These are phyloP conservation scores for Augiades crinisus DNA, from an alignment of 2,888 invertebrate genomes.

Conservation along the genomic window DNA sequence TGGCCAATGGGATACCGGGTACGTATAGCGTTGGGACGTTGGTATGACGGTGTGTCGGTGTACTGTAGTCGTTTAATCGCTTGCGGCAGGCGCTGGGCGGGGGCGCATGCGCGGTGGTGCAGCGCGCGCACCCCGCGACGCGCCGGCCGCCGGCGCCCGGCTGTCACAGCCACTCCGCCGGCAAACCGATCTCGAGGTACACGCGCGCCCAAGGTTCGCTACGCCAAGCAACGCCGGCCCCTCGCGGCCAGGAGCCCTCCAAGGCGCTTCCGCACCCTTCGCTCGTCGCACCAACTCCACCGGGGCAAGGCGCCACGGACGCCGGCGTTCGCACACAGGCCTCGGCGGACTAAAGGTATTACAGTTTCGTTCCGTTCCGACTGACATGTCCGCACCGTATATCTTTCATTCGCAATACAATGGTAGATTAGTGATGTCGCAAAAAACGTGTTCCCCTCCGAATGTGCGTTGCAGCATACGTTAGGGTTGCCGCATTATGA, in stretches of 20 bases:
- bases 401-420: conserved; percentile 50
- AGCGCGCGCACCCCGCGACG: conserved; percentile 52
- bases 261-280: conserved; percentile 62
- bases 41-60: conserved; percentile 33
- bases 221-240: conserved; percentile 76
- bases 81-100: conserved; percentile 38
- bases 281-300: conserved; percentile 46
- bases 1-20: conserved; percentile 4
- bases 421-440: conserved; percentile 42
- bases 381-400: conserved; percentile 54
- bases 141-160: conserved; percentile 51
- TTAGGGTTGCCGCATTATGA: conserved; percentile 54
- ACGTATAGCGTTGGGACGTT: conserved; percentile 36
- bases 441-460: conserved; percentile 35
- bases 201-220: conserved; percentile 69
- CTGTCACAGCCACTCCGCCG: conserved; percentile 78
- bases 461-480: conserved; percentile 33
- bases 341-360: conserved; percentile 71
- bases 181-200: conserved; percentile 68
- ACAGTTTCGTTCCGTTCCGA: conserved; percentile 30
- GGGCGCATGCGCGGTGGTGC: conserved; percentile 67
- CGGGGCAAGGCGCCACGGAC: conserved; percentile 56
- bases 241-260: conserved; percentile 74
- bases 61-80: conserved; percentile 44
- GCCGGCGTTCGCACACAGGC: conserved; percentile 72